Evolutionary conservation across 1,140 invertebrate species (phyloP).

Genomic region (Heliconius nattereri): DNA sequence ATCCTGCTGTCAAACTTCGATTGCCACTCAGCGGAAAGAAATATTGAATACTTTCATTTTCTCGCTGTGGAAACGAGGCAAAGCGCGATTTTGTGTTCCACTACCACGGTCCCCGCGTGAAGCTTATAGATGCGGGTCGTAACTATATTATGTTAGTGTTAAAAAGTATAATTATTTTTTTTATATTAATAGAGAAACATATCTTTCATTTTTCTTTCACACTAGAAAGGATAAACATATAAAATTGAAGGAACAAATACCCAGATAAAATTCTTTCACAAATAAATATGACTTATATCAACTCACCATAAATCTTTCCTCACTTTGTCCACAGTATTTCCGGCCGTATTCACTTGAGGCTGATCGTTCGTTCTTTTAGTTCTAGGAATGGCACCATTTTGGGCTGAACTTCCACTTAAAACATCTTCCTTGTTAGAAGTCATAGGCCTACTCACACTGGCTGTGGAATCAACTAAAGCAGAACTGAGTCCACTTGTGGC

Average conservation of each 20-base stretch:
- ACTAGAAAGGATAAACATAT: no score
- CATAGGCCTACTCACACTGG: constrained; percentile 10
- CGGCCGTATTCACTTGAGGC: constrained; percentile 58
- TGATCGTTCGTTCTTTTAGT: constrained; percentile 64
- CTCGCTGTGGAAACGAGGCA: neutral
- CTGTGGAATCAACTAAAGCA: neutral
- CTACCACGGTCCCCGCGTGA: neutral
- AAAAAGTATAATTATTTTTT: no score
- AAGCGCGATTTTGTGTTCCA: neutral
- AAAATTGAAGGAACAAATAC: no score
- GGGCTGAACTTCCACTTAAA: constrained; percentile 7
- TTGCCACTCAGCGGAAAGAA: neutral
- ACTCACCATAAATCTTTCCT: constrained; percentile 49
- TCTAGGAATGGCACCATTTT: constrained; percentile 40
- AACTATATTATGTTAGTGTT: no score
- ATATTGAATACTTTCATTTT: neutral
- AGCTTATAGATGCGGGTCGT: no score
- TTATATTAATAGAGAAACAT: no score
- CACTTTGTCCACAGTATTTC: constrained; percentile 45
- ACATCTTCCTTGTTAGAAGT: neutral
- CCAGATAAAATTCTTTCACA: neutral
- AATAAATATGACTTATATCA: neutral
- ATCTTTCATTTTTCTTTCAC: no score
- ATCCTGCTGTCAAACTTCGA: no score
- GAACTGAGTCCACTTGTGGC: neutral